Percentiles rank a stretch among this genome's conserved stretches.
Evolutionary conservation across 1,140 invertebrate species (phyloP).

Genomic region (Drosophila sechellia): DNA sequence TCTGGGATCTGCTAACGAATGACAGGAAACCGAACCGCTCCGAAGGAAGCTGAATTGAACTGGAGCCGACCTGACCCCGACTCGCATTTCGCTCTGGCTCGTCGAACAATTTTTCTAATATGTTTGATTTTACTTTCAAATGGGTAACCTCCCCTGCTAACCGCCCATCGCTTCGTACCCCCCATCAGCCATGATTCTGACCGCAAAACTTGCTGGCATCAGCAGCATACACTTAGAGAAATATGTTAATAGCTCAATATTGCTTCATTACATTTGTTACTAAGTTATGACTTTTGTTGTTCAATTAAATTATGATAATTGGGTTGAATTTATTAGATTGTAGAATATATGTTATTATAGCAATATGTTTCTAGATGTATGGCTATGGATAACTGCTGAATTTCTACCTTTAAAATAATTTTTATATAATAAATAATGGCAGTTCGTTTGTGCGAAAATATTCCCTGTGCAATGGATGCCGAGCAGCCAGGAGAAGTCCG

Average conservation of each 20-base stretch:
- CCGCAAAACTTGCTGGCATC: conserved; percentile 77
- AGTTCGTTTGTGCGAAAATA: no score
- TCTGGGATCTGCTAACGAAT: conserved; percentile 59
- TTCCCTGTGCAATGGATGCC: conserved; percentile 32
- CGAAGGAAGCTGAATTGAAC: conserved; percentile 16
- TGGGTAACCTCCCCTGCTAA: conserved; percentile 51
- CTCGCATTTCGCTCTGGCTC: conserved; percentile 20
- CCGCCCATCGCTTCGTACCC: conserved; percentile 1
- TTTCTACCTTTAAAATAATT: no score
- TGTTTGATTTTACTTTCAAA: conserved; percentile 83
- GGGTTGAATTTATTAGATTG: not conserved
- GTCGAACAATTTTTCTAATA: conserved; percentile 71
- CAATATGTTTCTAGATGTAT: no score
- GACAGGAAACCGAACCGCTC: conserved; percentile 32
- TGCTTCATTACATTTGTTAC: not conserved
- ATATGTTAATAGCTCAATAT: not conserved
- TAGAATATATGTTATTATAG: not conserved
- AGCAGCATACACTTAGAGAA: conserved; percentile 35
- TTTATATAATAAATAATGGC: no score
- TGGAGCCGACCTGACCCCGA: conserved; percentile 12
- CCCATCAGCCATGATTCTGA: conserved; percentile 66
- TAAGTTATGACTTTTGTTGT: not conserved
- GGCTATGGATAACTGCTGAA: no score
- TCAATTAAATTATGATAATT: not conserved
- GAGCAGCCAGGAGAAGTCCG: conserved; percentile 55